phyloP scores from a whole-genome alignment of 2,797 vertebrate genomes.

The Gadopsis marmoratus region DNA sequence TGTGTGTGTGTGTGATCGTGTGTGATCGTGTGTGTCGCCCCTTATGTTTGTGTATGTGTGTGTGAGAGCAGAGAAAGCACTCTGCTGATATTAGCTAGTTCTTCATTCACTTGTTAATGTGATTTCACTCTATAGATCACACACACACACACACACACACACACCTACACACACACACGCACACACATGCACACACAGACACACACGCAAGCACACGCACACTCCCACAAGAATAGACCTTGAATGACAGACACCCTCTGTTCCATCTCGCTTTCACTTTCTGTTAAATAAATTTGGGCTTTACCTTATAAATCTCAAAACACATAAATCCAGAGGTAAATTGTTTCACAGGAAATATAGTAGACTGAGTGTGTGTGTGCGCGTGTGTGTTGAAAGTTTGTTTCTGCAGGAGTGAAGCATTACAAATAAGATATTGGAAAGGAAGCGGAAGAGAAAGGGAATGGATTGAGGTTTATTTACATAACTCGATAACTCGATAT shows the following conservation, averaged over 20 bases:
- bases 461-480: constrained; percentile 36
- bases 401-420: constrained; percentile 36
- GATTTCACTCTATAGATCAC: constrained; percentile 53
- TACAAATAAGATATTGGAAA: constrained; percentile 39
- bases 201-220: not conserved
- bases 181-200: not conserved
- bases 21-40: constrained; percentile 3
- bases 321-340: constrained; percentile 40
- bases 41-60: constrained; percentile 21
- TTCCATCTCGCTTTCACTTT: constrained; percentile 38
- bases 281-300: constrained; percentile 46
- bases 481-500: constrained; percentile 24
- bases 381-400: constrained; percentile 31
- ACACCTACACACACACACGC: not conserved
- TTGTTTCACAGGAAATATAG: constrained; percentile 18
- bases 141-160: constrained; percentile 7
- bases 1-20: constrained; percentile 23
- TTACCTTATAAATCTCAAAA: constrained; percentile 56
- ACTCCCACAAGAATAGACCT: constrained; percentile 27
- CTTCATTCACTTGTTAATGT: constrained; percentile 63
- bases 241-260: constrained; percentile 31
- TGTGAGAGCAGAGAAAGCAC: constrained; percentile 42
- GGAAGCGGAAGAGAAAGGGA: not conserved
- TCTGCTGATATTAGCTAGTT: constrained; percentile 64
- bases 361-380: not conserved